phyloP scores from a whole-genome alignment of 37 sponge, comb jelly and placozoan genomes.

The Crambe crambe region DNA sequence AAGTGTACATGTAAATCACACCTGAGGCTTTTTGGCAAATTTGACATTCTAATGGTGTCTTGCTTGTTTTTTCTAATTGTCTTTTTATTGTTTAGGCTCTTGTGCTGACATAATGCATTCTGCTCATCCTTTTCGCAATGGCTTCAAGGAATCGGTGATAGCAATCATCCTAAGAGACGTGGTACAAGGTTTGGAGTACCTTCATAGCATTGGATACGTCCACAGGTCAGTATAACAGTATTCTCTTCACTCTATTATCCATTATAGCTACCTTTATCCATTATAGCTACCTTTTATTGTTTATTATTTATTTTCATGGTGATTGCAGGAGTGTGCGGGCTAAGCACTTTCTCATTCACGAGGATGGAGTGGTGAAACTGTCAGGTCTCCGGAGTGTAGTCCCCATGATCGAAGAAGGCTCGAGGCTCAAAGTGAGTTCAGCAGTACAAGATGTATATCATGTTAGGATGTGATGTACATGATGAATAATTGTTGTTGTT shows the following conservation, averaged over 20 bases:
- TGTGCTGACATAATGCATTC: conserved; percentile 92
- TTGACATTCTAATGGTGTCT: too few species aligned
- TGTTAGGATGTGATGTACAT: too few species aligned
- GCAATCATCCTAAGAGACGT: conserved; percentile 69
- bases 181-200: conserved; percentile 59
- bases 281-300: background rate
- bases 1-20: too few species aligned
- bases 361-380: conserved; percentile 68
- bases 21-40: too few species aligned
- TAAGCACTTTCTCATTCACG: conserved; percentile 77
- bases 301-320: background rate
- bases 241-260: background rate
- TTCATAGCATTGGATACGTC: conserved; percentile 58
- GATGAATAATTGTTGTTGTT: too few species aligned
- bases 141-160: conserved; percentile 70
- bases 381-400: conserved; percentile 67
- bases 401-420: conserved; percentile 49
- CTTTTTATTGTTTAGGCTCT: conserved; percentile 52
- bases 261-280: too few species aligned
- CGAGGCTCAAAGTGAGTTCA: conserved; percentile 35
- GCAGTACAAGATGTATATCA: too few species aligned
- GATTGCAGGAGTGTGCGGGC: conserved; percentile 68
- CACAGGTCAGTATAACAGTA: conserved; percentile 42
- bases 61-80: too few species aligned
- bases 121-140: conserved; percentile 66